Evolutionary conservation across 2,113 vertebrate genomes (phyloP).

Genomic region (Neolamprologus devosi): DNA sequence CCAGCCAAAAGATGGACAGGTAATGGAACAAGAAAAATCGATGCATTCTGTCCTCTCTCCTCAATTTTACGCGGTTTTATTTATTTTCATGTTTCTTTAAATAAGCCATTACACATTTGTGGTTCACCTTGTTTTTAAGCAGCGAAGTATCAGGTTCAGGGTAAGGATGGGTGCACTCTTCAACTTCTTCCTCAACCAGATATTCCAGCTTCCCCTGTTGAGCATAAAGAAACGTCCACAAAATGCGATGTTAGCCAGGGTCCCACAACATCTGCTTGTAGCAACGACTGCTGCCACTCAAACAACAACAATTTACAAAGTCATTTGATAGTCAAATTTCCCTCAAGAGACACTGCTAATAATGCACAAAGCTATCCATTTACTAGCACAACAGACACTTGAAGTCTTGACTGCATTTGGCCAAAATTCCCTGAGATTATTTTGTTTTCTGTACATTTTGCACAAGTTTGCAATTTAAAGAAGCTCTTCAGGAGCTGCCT

Average conservation of each 20-base stretch:
- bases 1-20: constrained; percentile 24
- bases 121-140: constrained; percentile 99
- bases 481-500: not conserved
- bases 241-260: constrained; percentile 58
- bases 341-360: constrained; percentile 36
- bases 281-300: constrained; percentile 20
- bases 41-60: not conserved
- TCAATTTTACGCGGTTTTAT: constrained; percentile 9
- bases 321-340: constrained; percentile 38
- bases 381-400: constrained; percentile 27
- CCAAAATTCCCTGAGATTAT: not conserved
- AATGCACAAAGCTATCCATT: constrained; percentile 47
- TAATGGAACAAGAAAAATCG: constrained; percentile 28
- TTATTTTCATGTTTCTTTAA: constrained; percentile 65
- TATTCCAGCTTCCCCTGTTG: constrained; percentile 76
- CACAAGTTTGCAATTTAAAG: not conserved
- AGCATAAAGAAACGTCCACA: constrained; percentile 70
- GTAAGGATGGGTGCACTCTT: constrained; percentile 72
- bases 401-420: not conserved
- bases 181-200: constrained; percentile 76
- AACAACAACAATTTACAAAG: not conserved
- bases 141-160: constrained; percentile 82
- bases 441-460: not conserved
- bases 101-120: constrained; percentile 97
- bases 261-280: not conserved